Evolutionary conservation across 2,888 invertebrate genomes (phyloP).

Genomic region (Lycia hirtaria): DNA sequence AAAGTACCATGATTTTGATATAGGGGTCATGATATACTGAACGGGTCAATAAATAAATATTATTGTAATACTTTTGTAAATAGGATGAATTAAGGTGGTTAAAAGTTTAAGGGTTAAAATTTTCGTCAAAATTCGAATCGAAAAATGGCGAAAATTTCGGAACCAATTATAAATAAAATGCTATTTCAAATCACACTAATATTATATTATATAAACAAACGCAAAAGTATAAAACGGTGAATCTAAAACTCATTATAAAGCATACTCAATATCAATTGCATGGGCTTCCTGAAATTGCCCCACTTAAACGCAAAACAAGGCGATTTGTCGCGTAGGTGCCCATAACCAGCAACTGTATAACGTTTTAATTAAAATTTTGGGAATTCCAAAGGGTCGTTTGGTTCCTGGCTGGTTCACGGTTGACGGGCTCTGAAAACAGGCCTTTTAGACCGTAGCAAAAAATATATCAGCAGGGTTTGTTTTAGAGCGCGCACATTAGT

Average conservation of each 20-base stretch:
- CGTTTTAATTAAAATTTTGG: slow-evolving; percentile 75
- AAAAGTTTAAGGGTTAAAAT: no score
- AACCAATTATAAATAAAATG: no score
- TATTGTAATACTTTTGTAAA: no score
- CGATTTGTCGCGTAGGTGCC: slow-evolving; percentile 50
- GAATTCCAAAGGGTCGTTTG: slow-evolving; percentile 69
- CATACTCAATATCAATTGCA: neutral
- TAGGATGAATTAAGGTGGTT: no score
- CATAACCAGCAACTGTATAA: slow-evolving; percentile 56
- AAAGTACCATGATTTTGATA: no score
- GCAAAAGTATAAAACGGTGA: no score
- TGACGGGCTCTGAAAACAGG: slow-evolving; percentile 57
- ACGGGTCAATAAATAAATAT: no score
- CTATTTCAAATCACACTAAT: no score
- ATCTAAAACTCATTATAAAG: slow-evolving; percentile 18
- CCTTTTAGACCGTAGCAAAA: slow-evolving; percentile 24
- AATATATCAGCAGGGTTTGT: slow-evolving; percentile 1
- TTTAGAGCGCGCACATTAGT: no score
- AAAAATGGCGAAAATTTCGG: no score
- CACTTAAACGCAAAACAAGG: slow-evolving; percentile 46
- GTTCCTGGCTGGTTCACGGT: slow-evolving; percentile 68
- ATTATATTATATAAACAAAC: slow-evolving; percentile 9
- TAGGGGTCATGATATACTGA: no score
- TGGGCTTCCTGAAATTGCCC: slow-evolving; percentile 19
- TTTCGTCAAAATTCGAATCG: no score